Evolutionary conservation across 2,113 vertebrate species (phyloP).

Genomic region (Oceanites oceanicus): DNA sequence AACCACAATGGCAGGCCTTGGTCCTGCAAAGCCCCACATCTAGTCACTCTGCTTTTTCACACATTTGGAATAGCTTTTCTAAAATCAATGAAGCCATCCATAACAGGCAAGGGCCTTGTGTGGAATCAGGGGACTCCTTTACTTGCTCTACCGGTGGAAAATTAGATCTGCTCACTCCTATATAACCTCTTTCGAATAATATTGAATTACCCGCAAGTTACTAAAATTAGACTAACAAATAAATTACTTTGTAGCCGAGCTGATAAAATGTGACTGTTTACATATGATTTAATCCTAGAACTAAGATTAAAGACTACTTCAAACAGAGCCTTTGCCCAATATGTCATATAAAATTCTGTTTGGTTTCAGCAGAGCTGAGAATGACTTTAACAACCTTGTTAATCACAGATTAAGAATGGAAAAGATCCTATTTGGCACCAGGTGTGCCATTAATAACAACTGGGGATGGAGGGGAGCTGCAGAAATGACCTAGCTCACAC

Average conservation of each 20-base stretch:
- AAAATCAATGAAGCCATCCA: background rate
- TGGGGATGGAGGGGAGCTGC: slow-evolving; percentile 4
- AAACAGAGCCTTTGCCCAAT: slow-evolving; percentile 41
- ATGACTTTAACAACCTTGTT: slow-evolving; percentile 60
- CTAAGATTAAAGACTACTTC: slow-evolving; percentile 60
- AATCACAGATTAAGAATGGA: slow-evolving; percentile 54
- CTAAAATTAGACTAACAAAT: slow-evolving; percentile 65
- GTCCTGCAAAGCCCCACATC: slow-evolving; percentile 11
- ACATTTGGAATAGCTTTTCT: slow-evolving; percentile 20
- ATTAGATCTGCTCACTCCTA: background rate
- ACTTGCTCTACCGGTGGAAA: background rate
- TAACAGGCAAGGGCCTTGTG: background rate
- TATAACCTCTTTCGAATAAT: background rate
- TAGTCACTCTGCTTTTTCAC: background rate
- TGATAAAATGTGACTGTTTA: slow-evolving; percentile 64
- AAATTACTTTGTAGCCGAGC: slow-evolving; percentile 21
- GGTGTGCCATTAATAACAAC: slow-evolving; percentile 17
- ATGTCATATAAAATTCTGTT: slow-evolving; percentile 28
- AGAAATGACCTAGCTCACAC: background rate
- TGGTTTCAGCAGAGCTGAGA: slow-evolving; percentile 30
- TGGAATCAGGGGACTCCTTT: background rate
- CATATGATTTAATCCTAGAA: slow-evolving; percentile 46
- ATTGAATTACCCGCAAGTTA: background rate
- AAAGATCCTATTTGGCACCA: slow-evolving; percentile 45
- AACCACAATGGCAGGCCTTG: slow-evolving; percentile 13